Conservation (phyloP, 2,888 invertebrate genomes). For the Actias luna region DNA sequence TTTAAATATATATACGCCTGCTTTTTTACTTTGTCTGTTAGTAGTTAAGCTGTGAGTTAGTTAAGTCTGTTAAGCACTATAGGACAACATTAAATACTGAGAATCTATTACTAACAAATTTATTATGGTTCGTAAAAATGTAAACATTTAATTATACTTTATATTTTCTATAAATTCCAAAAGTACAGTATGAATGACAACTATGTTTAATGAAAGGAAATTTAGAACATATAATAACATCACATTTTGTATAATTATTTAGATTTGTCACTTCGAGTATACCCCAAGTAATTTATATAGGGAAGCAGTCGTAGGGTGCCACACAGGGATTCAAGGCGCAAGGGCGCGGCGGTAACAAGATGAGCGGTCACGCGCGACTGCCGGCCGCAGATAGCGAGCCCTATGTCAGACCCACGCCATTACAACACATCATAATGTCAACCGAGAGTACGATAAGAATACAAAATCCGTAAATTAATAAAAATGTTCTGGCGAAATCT, state of each 20-base stretch:
- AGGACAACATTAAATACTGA: too few relatives aligned
- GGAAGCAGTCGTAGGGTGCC: neutral
- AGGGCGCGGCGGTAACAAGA: slow-evolving; percentile 55
- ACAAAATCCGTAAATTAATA: neutral
- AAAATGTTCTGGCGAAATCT: neutral
- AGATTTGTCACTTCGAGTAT: neutral
- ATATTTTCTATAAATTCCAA: neutral
- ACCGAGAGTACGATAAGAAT: slow-evolving; percentile 22
- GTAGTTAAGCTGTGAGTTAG: too few relatives aligned
- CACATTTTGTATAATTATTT: neutral
- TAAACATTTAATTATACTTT: too few relatives aligned
- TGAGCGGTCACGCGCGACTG: slow-evolving; percentile 72
- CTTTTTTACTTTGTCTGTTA: neutral
- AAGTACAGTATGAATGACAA: neutral
- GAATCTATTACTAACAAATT: too few relatives aligned
- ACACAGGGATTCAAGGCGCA: slow-evolving; percentile 18
- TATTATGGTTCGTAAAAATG: too few relatives aligned
- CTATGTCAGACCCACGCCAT: slow-evolving; percentile 35
- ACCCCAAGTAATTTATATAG: neutral
- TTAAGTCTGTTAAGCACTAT: too few relatives aligned
- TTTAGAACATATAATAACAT: neutral
- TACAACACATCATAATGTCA: slow-evolving; percentile 42
- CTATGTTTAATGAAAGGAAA: too few relatives aligned
- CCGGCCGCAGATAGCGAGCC: slow-evolving; percentile 50
- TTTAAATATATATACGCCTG: neutral